Evolutionary conservation across 2,888 invertebrate genomes (phyloP).

Genomic region (Cantharis nigra): DNA sequence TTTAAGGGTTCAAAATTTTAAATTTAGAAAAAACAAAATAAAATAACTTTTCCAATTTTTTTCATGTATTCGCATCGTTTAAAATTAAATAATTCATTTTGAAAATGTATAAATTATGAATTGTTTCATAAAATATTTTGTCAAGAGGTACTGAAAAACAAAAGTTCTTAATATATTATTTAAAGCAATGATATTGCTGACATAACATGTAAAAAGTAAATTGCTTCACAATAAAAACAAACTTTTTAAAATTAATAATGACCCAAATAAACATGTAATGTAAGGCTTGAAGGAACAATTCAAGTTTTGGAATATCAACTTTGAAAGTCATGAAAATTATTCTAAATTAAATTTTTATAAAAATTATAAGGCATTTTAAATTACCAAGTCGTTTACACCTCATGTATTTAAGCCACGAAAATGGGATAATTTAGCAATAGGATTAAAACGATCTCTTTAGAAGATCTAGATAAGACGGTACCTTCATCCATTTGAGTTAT

Average conservation of each 20-base stretch:
- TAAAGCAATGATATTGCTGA: not conserved
- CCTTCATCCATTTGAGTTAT: not conserved
- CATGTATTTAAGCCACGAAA: not conserved
- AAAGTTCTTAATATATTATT: not conserved
- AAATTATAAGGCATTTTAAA: not conserved
- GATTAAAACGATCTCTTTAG: not conserved
- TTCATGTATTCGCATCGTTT: not conserved
- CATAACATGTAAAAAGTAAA: not conserved
- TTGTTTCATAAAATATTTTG: not conserved
- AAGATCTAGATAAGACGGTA: not conserved
- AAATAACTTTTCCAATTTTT: no score
- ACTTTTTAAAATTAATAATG: not conserved
- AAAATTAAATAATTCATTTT: not conserved
- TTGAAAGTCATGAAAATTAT: not conserved
- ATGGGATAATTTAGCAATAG: not conserved
- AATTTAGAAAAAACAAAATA: no score
- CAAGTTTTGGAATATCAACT: no score
- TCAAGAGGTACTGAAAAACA: not conserved
- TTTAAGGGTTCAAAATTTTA: no score
- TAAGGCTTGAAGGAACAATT: no score
- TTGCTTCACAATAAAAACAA: not conserved
- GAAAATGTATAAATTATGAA: not conserved
- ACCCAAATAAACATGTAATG: not conserved
- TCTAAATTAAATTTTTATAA: not conserved
- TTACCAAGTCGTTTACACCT: not conserved